phyloP scores from a whole-genome alignment of 2,797 vertebrate species.

The Neopelma chrysocephalum region DNA sequence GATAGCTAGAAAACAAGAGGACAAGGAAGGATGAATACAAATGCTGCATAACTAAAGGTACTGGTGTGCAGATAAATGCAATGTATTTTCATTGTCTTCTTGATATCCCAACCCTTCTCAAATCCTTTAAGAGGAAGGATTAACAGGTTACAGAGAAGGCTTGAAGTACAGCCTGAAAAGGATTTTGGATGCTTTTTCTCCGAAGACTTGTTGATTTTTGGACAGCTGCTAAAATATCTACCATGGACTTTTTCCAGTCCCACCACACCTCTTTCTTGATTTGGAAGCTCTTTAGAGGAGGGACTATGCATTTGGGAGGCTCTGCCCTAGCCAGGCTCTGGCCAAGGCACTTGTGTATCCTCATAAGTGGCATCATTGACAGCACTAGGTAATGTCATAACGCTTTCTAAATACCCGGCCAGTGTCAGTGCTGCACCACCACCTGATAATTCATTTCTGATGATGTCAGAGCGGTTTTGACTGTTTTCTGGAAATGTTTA shows the following conservation, averaged over 20 bases:
- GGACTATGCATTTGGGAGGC: neutral
- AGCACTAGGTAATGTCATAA: neutral
- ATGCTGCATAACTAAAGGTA: neutral
- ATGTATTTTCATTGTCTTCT: neutral
- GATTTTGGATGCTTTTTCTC: neutral
- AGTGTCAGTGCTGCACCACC: neutral
- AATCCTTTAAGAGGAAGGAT: neutral
- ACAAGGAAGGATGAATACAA: neutral
- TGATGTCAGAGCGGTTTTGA: neutral
- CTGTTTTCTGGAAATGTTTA: neutral
- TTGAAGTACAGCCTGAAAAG: neutral
- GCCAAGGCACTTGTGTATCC: neutral
- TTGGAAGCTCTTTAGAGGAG: neutral
- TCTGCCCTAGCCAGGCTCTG: neutral
- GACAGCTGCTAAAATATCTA: neutral
- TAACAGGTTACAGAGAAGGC: neutral
- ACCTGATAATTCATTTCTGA: neutral
- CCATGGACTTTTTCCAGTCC: neutral
- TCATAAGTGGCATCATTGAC: accelerated
- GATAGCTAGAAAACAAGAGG: neutral
- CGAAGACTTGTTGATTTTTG: neutral
- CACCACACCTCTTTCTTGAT: neutral
- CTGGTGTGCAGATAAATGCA: neutral
- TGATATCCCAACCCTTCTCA: neutral
- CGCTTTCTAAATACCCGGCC: neutral